A percentile compares a stretch with the other conserved stretches of the same genome.
phyloP scores from a whole-genome alignment of 1,140 invertebrate genomes.

The Drosophila athabasca region DNA sequence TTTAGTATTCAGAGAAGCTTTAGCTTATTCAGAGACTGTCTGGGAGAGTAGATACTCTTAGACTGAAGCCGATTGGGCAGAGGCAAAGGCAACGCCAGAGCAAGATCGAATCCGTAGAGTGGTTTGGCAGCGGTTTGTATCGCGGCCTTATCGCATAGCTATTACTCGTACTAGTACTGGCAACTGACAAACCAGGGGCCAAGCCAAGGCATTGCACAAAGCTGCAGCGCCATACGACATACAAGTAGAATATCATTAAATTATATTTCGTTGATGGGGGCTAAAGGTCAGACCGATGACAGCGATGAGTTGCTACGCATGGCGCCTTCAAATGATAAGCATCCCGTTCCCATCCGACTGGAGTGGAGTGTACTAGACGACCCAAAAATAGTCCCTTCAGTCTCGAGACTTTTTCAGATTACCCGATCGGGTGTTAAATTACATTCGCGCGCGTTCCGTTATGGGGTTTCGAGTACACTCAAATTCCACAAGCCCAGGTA shows the following conservation, averaged over 20 bases:
- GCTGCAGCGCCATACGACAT: slow-evolving; percentile 14
- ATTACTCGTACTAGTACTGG: neutral
- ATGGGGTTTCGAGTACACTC: slow-evolving; percentile 20
- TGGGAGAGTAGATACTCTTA: slow-evolving; percentile 16
- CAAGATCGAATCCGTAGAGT: slow-evolving; percentile 20
- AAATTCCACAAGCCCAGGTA: slow-evolving; percentile 8
- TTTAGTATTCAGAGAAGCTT: no score
- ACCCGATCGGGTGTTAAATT: no score
- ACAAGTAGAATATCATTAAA: slow-evolving; percentile 47
- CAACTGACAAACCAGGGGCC: slow-evolving; percentile 49
- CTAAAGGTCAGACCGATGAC: slow-evolving; percentile 47
- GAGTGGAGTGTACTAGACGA: neutral
- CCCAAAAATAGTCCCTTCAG: slow-evolving; percentile 28
- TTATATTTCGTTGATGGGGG: slow-evolving; percentile 34
- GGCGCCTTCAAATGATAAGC: slow-evolving; percentile 60
- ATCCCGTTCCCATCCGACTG: no score
- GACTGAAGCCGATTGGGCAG: neutral
- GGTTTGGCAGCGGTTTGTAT: slow-evolving; percentile 56
- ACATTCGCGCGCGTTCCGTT: no score
- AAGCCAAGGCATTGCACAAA: slow-evolving; percentile 43
- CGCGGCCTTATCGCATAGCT: slow-evolving; percentile 62
- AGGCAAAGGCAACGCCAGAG: neutral
- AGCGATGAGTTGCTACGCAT: slow-evolving; percentile 9
- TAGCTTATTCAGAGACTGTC: slow-evolving; percentile 27
- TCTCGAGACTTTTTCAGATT: slow-evolving; percentile 4